phyloP scores from a whole-genome alignment of 1,140 invertebrate genomes.

The Hypothenemus hampei region DNA sequence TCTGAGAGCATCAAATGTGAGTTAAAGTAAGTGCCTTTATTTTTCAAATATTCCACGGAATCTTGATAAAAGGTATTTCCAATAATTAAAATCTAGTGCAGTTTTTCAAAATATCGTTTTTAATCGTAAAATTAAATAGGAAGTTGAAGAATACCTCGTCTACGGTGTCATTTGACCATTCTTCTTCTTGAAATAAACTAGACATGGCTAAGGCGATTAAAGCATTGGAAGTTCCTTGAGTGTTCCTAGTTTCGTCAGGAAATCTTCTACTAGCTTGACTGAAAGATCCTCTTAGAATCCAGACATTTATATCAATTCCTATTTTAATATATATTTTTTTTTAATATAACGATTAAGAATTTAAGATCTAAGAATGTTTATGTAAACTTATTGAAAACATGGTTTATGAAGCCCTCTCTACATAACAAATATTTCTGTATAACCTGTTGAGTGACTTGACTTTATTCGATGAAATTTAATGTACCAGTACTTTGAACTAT shows the following conservation, averaged over 20 bases:
- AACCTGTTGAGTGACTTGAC: too few relatives aligned
- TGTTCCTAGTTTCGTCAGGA: slow-evolving; percentile 46
- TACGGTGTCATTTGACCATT: slow-evolving; percentile 47
- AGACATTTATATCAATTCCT: slow-evolving; percentile 48
- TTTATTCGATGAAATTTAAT: too few relatives aligned
- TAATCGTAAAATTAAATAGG: not conserved
- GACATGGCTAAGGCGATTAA: slow-evolving; percentile 45
- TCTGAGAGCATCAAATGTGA: slow-evolving; percentile 41
- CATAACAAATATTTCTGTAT: too few relatives aligned
- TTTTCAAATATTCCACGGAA: slow-evolving; percentile 46
- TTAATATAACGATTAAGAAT: too few relatives aligned
- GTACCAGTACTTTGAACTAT: not conserved
- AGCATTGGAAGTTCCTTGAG: slow-evolving; percentile 49
- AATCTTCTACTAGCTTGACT: slow-evolving; percentile 49
- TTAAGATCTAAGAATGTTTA: too few relatives aligned
- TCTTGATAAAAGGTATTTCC: slow-evolving; percentile 49
- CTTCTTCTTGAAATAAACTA: slow-evolving; percentile 41
- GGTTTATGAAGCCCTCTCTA: too few relatives aligned
- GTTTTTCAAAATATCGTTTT: too few relatives aligned
- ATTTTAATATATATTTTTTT: too few relatives aligned
- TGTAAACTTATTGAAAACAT: too few relatives aligned
- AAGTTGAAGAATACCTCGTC: slow-evolving; percentile 44
- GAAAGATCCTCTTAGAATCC: slow-evolving; percentile 50
- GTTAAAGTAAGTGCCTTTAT: slow-evolving; percentile 41
- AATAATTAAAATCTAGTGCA: slow-evolving; percentile 43